phyloP scores from a whole-genome alignment of 2,888 invertebrate species.

The Eretmocerus hayati region DNA sequence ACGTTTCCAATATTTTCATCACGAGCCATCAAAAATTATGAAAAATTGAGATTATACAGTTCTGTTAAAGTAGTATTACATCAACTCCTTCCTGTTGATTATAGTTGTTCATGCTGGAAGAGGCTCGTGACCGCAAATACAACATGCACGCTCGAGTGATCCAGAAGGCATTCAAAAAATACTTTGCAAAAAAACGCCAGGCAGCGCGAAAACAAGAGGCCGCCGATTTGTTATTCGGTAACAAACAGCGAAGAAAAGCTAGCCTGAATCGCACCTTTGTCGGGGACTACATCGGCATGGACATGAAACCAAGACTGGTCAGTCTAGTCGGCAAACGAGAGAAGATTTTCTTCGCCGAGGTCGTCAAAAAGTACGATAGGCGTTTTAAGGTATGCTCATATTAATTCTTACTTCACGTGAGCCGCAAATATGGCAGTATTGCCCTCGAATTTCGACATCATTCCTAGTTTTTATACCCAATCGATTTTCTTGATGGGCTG shows the following conservation, averaged over 20 bases:
- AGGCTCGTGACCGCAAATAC: conserved; percentile 59
- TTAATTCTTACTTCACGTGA: too few species aligned
- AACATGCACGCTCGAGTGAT: conserved; percentile 59
- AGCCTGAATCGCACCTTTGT: conserved; percentile 61
- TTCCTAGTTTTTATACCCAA: too few species aligned
- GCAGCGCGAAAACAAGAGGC: conserved; percentile 54
- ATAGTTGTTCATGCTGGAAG: conserved; percentile 62
- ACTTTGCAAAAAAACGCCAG: conserved; percentile 55
- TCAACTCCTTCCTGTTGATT: not conserved
- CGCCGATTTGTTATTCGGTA: conserved; percentile 47
- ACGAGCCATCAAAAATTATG: too few species aligned
- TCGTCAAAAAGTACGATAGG: conserved; percentile 60
- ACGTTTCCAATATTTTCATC: too few species aligned
- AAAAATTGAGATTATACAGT: not conserved
- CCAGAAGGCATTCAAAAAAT: conserved; percentile 60
- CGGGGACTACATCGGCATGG: conserved; percentile 64
- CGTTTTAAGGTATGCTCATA: conserved; percentile 57
- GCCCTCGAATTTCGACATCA: too few species aligned
- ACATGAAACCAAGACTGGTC: conserved; percentile 53
- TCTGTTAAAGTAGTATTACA: not conserved
- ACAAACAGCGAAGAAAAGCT: conserved; percentile 57
- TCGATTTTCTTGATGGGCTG: too few species aligned
- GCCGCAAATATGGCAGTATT: too few species aligned
- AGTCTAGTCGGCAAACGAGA: conserved; percentile 57
- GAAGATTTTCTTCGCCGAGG: conserved; percentile 59